Evolutionary conservation across 1,140 invertebrate genomes (phyloP), one percentile per base, ranked within the genome.

Genomic region (Manduca sexta): DNA sequence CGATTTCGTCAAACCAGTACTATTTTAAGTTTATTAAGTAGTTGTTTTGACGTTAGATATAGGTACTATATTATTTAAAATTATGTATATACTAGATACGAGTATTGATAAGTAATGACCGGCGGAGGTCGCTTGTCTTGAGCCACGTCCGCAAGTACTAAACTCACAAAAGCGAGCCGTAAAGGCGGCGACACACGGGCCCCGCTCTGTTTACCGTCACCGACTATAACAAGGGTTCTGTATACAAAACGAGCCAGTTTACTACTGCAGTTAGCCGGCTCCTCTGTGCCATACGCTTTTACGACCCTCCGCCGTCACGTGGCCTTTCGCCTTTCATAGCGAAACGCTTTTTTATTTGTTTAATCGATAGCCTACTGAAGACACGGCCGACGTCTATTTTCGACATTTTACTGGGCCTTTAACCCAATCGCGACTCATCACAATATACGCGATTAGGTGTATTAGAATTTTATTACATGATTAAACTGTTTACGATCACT

Each of bases 311-410:
- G 69, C 63, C 73, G 70, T 81, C 77, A 78, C 70, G 65, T 74
- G 75, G 74, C 73, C 74, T 78, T 77, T 74, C 67, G 77, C 69
- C 76, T 82, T 79, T 76, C 64, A 73, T 71, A 68, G 76, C 75
- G 71, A 80, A 79, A 82, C 78, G 64, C 43, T 63, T 74, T 82
- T 84, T 84, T 81, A 84, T 84, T 82, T 81, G 77, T 84, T 84
- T 82, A 84, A 84, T 83, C 81, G 71, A 84, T 82, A 79, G 64
- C 45, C 70, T 74, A 75, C 69, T 77, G 72, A 80, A 82, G 75
- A 80, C 69, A 71, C 64, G 66, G 68, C 60, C 62, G 59, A 63
- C 57, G 56, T 66, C 72, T 84, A 78, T 84, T 82, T 81, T 71
- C 51, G 68, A 35, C 55, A 72, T 75, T 79, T 69, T 59, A 63